phyloP scores from a whole-genome alignment of 1,140 invertebrate species.

The Brachionus rubens region DNA sequence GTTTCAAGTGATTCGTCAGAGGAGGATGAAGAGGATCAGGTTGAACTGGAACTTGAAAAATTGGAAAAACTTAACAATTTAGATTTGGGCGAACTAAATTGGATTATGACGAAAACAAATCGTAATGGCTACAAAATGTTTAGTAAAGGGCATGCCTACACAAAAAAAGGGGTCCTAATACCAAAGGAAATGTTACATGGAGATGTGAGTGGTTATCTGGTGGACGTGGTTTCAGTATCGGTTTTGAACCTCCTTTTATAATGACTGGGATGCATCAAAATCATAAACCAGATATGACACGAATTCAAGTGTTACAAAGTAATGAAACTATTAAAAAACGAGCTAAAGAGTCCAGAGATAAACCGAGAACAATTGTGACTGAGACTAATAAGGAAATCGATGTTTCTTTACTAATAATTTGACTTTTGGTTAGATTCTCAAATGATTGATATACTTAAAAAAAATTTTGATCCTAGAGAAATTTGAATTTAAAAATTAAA shows the following conservation, averaged over 20 bases:
- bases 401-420: no score
- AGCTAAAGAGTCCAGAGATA: background rate
- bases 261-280: background rate
- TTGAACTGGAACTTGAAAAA: background rate
- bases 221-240: background rate
- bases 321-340: background rate
- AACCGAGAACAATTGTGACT: background rate
- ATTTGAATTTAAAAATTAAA: no score
- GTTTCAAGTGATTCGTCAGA: background rate
- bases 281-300: background rate
- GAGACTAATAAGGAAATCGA: background rate
- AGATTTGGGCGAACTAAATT: background rate
- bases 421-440: no score
- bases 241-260: slow-evolving; percentile 5
- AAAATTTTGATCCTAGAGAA: no score
- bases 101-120: background rate
- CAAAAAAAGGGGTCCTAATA: background rate
- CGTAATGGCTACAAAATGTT: slow-evolving; percentile 4
- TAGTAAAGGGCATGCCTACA: no score
- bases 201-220: background rate
- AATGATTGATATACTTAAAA: no score
- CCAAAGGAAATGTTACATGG: background rate
- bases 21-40: background rate
- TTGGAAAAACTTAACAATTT: background rate
- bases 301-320: background rate